Conservation (phyloP, 2,888 invertebrate species). For the Automeris io region DNA sequence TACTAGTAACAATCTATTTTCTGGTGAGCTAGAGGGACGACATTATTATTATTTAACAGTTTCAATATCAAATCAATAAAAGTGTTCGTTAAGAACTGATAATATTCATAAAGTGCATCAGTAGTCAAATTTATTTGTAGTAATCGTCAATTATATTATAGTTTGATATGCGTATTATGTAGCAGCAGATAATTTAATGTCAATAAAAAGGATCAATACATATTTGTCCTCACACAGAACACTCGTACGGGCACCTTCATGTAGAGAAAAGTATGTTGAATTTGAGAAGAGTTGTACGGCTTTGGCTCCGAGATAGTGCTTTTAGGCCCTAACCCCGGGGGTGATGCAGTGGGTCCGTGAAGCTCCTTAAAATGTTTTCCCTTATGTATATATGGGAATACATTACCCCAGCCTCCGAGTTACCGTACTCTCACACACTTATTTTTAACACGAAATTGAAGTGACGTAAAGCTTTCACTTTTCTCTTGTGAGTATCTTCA, state of each 20-base stretch:
- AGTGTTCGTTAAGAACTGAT: too few species aligned
- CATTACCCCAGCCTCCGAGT: slow-evolving; percentile 72
- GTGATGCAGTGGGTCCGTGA: slow-evolving; percentile 73
- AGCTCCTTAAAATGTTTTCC: slow-evolving; percentile 77
- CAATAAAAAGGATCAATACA: slow-evolving; percentile 38
- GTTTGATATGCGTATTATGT: too few species aligned
- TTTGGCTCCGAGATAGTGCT: slow-evolving; percentile 77
- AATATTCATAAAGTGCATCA: too few species aligned
- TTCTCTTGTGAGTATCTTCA: slow-evolving; percentile 64
- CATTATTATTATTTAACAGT: too few species aligned
- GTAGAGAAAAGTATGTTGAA: slow-evolving; percentile 75
- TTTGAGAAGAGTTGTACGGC: slow-evolving; percentile 77
- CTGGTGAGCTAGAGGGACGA: too few species aligned
- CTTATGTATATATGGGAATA: slow-evolving; percentile 76
- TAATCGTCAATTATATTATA: too few species aligned
- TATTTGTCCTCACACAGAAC: slow-evolving; percentile 28
- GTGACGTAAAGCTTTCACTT: slow-evolving; percentile 72
- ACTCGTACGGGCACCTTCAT: slow-evolving; percentile 59
- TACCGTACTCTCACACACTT: slow-evolving; percentile 69
- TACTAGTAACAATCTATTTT: too few species aligned
- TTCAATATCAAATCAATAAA: too few species aligned
- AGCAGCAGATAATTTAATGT: too few species aligned
- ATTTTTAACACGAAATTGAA: slow-evolving; percentile 75
- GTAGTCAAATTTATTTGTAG: too few species aligned
- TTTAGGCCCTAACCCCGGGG: slow-evolving; percentile 77